Base-by-base conservation (phyloP, 1,140 invertebrate species). In the Xylocopa sonorina region DNA sequence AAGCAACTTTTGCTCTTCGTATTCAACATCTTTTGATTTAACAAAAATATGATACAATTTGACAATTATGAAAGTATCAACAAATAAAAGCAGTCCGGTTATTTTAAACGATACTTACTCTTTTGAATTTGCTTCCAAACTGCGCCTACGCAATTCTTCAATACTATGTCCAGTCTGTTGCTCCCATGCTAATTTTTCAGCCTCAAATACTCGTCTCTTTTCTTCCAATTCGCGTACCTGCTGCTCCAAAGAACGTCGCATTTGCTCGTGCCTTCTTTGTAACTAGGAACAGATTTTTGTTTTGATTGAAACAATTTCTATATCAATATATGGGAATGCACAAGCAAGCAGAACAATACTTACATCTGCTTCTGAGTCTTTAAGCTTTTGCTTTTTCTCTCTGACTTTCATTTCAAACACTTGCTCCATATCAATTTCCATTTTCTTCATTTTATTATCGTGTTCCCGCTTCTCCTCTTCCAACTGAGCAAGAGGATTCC, bases 391-490 rank as follows among this genome's bases (percentile, higher is more conserved):
- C 88, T 97, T 97, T 93, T 98, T 98, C 89, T 98, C 97, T 82
- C 97, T 95, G 3, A 98, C 98, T 91, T 94, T 94, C 94, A 95
- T 96, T 89, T 97, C 96, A 91, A 97, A 97, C 21, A 98, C 97
- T 94, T 99, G 98, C 91, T 99, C 97, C 96, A 98, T 98, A 92
- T 99, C 98, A 64, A 95, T 95, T 90, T 98, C 97, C 97, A 99
- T 98, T 91, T 98, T 98, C 91, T 98, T 98, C 96, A 99, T 98
- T 93, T 99, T 99, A 53, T 95, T 94, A 90, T 99, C 97, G 87
- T 99, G 98, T 89, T 99, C 98, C 72, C 97, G 95, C 91, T 99
- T 99, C 90, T 99, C 98, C 90, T 99, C 98, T 91, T 99, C 98
- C 96, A 99, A 98, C 92, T 99, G 98, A 79, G 98, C 97, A 81